Percentiles rank a stretch among this genome's conserved stretches.
Evolutionary conservation across 2,113 vertebrate species (phyloP).

Genomic region (Trematomus loennbergii): DNA sequence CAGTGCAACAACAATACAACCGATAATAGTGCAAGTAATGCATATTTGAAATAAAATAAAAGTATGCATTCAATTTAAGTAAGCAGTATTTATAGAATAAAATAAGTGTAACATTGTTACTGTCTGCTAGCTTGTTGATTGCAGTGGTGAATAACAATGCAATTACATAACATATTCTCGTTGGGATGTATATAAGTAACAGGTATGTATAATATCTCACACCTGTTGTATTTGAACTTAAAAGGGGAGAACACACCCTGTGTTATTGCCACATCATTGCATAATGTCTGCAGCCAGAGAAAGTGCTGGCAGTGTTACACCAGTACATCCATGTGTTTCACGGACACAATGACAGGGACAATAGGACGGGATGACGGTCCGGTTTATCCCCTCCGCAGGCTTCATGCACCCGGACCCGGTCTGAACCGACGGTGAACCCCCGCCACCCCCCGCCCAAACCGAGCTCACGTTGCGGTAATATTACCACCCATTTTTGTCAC

Average conservation of each 20-base stretch:
- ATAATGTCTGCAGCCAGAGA: conserved; percentile 85
- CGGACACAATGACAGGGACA: conserved; percentile 84
- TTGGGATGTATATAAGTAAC: no score
- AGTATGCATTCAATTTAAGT: no score
- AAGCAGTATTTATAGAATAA: no score
- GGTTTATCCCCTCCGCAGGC: not conserved
- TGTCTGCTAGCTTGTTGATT: no score
- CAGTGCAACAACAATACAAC: no score
- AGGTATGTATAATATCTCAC: no score
- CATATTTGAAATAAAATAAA: no score
- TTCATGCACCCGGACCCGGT: not conserved
- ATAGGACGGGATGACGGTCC: conserved; percentile 32
- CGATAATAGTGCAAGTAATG: no score
- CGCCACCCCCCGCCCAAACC: not conserved
- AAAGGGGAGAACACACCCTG: not conserved
- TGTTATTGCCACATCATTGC: conserved; percentile 72
- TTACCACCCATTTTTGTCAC: conserved; percentile 33
- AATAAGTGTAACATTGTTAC: no score
- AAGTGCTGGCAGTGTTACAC: conserved; percentile 79
- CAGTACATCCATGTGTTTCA: conserved; percentile 82
- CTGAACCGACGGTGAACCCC: conserved; percentile 25
- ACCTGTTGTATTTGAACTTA: no score
- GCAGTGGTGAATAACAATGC: no score
- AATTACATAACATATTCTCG: no score
- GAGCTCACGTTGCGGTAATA: conserved; percentile 16